Conservation (phyloP, 2,888 invertebrate species). For the Chrysomela aeneicollis region DNA sequence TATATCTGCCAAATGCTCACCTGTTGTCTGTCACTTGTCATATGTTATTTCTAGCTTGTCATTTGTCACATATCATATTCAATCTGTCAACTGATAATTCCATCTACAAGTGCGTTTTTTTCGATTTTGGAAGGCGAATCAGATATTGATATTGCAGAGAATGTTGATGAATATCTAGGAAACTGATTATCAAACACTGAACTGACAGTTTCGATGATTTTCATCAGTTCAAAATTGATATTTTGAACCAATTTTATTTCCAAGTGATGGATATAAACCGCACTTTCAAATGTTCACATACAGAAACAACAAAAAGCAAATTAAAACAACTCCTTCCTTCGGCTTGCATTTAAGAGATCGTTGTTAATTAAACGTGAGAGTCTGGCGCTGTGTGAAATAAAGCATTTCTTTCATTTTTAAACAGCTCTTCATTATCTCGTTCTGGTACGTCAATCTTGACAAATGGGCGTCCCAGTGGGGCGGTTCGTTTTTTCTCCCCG, state of each 20-base stretch:
- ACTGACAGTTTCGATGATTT: no score
- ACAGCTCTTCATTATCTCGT: slow-evolving; percentile 20
- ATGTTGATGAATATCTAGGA: no score
- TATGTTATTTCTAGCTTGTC: background rate
- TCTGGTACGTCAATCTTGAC: slow-evolving; percentile 20
- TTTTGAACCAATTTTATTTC: no score
- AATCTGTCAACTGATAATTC: background rate
- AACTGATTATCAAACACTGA: no score
- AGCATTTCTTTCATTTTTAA: slow-evolving; percentile 23
- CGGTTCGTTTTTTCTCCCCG: background rate
- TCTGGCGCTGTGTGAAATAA: slow-evolving; percentile 22
- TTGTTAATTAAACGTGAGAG: slow-evolving; percentile 21
- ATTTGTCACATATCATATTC: slow-evolving; percentile 4
- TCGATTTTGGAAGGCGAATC: no score
- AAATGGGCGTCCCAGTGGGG: slow-evolving; percentile 9
- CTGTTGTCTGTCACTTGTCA: slow-evolving; percentile 6
- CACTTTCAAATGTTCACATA: slow-evolving; percentile 8
- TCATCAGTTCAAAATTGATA: no score
- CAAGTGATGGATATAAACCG: background rate
- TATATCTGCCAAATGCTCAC: no score
- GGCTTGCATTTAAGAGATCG: slow-evolving; percentile 18
- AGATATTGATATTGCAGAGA: no score
- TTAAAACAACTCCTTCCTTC: slow-evolving; percentile 17
- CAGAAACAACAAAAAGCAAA: slow-evolving; percentile 12
- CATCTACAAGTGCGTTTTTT: no score